Conservation (phyloP, 2,888 invertebrate species). For the Allophyes oxyacanthae region DNA sequence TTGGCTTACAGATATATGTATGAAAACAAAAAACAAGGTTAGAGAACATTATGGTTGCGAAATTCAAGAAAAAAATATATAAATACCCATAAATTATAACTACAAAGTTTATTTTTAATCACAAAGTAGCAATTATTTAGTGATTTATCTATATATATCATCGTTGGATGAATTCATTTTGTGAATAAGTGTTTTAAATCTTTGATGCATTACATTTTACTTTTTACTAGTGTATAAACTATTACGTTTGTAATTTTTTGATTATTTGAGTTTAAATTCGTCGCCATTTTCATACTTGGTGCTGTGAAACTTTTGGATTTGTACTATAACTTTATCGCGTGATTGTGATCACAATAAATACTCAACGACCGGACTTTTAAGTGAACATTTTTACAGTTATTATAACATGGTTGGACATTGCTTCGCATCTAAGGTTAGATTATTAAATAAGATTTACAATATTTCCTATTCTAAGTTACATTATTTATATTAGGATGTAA, state of each 20-base stretch:
- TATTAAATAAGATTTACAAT: conserved; percentile 28
- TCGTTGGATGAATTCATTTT: conserved; percentile 40
- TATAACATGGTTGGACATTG: conserved; percentile 67
- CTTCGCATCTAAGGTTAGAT: conserved; percentile 67
- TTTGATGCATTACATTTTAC: conserved; percentile 39
- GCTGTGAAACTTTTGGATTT: conserved; percentile 63
- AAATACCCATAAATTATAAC: conserved; percentile 28
- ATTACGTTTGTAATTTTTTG: conserved; percentile 43
- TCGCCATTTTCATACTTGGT: conserved; percentile 72
- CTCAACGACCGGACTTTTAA: conserved; percentile 35
- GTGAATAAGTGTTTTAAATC: conserved; percentile 49
- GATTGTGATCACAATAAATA: conserved; percentile 46
- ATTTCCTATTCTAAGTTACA: background rate
- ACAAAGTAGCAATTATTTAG: conserved; percentile 33
- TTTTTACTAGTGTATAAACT: conserved; percentile 35
- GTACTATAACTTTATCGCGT: conserved; percentile 41
- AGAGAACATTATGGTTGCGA: conserved; percentile 53
- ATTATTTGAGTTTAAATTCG: conserved; percentile 57
- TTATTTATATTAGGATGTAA: too few species aligned
- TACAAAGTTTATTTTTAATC: conserved; percentile 58
- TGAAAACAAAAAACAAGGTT: conserved; percentile 17
- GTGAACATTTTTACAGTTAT: conserved; percentile 48
- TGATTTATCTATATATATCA: conserved; percentile 20
- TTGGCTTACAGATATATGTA: conserved; percentile 16
- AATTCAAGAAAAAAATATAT: conserved; percentile 31